These are phyloP conservation scores for Nothoprocta pentlandii DNA, from an alignment of 2,113 vertebrate species.

Conservation along the genomic window DNA sequence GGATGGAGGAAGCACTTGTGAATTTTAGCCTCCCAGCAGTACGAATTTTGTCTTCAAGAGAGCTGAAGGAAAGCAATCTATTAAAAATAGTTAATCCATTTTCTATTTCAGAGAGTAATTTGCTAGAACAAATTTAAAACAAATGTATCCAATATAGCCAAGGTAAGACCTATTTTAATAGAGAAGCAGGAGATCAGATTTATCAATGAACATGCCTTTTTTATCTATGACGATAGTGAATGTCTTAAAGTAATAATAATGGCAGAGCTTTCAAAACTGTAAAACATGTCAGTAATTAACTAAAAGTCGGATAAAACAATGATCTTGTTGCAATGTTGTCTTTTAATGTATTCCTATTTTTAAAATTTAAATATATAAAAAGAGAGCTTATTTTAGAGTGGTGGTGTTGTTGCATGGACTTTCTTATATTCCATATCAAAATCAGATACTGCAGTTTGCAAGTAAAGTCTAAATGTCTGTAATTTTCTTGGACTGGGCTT, in stretches of 20 bases:
- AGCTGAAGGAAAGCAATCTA: neutral
- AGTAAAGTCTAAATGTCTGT: neutral
- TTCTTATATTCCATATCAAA: slow-evolving; percentile 13
- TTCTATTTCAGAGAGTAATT: neutral
- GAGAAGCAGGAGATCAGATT: neutral
- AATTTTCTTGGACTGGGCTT: neutral
- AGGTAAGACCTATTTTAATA: neutral
- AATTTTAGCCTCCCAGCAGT: neutral
- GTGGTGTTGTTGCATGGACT: neutral
- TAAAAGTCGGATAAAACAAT: slow-evolving; percentile 10
- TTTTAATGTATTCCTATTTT: slow-evolving; percentile 28
- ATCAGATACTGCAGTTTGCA: neutral
- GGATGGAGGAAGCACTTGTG: neutral
- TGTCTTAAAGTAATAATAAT: neutral
- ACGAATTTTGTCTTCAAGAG: neutral
- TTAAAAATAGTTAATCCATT: neutral
- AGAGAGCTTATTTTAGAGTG: neutral
- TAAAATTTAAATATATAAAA: slow-evolving; percentile 5
- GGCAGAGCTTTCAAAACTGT: neutral
- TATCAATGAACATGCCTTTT: neutral
- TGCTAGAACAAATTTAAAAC: neutral
- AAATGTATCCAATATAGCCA: neutral
- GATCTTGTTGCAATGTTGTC: neutral
- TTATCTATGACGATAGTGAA: neutral
- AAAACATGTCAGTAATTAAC: neutral